These are phyloP conservation scores for Thalassophryne amazonica DNA, from an alignment of 2,797 vertebrate species.

Conservation along the genomic window DNA sequence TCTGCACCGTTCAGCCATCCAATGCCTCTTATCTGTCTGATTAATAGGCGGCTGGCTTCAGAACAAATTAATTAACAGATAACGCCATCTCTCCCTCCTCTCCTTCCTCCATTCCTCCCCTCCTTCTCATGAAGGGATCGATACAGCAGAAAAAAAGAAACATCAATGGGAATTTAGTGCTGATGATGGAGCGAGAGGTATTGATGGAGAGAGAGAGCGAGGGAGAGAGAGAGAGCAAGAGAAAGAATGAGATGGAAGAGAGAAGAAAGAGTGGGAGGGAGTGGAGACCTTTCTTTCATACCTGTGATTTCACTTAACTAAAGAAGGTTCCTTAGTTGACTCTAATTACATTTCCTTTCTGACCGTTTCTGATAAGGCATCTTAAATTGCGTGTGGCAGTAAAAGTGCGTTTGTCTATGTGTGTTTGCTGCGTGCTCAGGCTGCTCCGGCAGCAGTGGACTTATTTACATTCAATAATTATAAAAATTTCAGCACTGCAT, in stretches of 20 bases:
- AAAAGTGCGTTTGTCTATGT: constrained; percentile 20
- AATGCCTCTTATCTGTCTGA: constrained; percentile 99
- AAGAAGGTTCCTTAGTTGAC: constrained; percentile 69
- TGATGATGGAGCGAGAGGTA: constrained; percentile 97
- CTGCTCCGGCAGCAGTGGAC: no score
- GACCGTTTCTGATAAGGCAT: constrained; percentile 67
- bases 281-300: constrained; percentile 84
- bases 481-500: no score
- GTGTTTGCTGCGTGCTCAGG: background rate
- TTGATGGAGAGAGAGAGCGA: constrained; percentile 80
- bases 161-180: constrained; percentile 99
- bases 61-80: constrained; percentile 99
- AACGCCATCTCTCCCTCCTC: constrained; percentile 77
- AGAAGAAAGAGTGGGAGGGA: constrained; percentile 51
- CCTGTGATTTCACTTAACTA: constrained; percentile 87
- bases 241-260: constrained; percentile 44
- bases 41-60: constrained; percentile 99
- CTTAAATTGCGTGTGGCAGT: constrained; percentile 40
- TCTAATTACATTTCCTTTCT: constrained; percentile 76
- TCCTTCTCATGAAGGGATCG: constrained; percentile 99
- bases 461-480: no score
- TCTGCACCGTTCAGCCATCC: constrained; percentile 96
- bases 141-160: constrained; percentile 99
- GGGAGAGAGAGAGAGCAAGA: constrained; percentile 43
- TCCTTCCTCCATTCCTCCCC: constrained; percentile 90